Base-by-base conservation (phyloP, 2,888 invertebrate genomes). In the Pecten maximus region DNA sequence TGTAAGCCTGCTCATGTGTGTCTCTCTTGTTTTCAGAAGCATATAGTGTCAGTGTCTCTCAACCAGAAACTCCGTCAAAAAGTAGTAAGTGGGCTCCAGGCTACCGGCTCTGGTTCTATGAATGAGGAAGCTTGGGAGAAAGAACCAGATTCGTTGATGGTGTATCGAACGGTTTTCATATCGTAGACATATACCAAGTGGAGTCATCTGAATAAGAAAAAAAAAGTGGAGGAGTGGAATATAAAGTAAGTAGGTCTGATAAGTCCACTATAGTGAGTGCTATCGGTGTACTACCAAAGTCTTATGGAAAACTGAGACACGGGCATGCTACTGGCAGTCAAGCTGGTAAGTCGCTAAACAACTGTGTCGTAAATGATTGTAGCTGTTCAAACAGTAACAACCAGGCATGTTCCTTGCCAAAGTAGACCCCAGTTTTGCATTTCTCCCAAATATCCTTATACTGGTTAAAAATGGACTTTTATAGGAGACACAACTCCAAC, bases 1-100 rank as follows among this genome's bases (percentile, higher is more conserved):
- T 91, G 90, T 48, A 87, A 88, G 74, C 87, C 90, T 40, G 54
- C 87, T n/a, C 91, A 91, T 87, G 50, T 23, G 50, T 91, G 91
- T 87, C 44, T 87, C 10, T n/a, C 88, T 4, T 90, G 91, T 35
- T 90, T 39, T 88, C 50, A 10, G 6, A 12, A 44, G 12, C 44
- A n/a, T n/a, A 44, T 12, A 39, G 40, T 40, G 48, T n/a, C 40
- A 88, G 10, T 44, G 40, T 16, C 8, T 16, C 19, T 6, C n/a
- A 44, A 10, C 44, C 44, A 44, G 44, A 44, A 6, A 10, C 44
- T 6, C 44, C 12, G 6, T 16, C 16, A 39, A 8, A 35, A 40
- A 87, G n/a, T 28, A 19, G 28, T 86, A 10, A 15, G 28, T 16
- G 40, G 40, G 39, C 39, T 28, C 48, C n/a, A n/a, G 74, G 40